phyloP scores from a whole-genome alignment of 2,888 invertebrate genomes.

The Drosophila barbarae region DNA sequence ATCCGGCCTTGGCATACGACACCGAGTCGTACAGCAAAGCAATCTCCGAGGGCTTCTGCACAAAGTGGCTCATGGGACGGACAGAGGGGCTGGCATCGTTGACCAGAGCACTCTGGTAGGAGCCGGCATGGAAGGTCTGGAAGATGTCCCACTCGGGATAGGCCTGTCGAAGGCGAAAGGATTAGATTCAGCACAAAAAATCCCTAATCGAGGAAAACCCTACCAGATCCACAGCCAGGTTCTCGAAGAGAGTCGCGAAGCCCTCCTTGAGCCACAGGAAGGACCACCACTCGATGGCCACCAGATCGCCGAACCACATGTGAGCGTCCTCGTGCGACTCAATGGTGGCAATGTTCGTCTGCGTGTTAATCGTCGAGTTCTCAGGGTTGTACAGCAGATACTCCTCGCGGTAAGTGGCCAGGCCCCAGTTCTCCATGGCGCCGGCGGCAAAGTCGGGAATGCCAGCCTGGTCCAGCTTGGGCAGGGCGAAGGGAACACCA shows the following conservation, averaged over 20 bases:
- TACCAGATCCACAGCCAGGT: slow-evolving; percentile 71
- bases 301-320: slow-evolving; percentile 90
- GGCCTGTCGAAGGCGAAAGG: slow-evolving; percentile 77
- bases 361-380: slow-evolving; percentile 69
- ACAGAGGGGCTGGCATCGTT: slow-evolving; percentile 87
- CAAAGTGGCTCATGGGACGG: slow-evolving; percentile 90
- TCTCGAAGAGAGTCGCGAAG: slow-evolving; percentile 80
- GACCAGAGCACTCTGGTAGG: slow-evolving; percentile 86
- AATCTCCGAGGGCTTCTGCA: slow-evolving; percentile 91
- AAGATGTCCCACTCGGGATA: slow-evolving; percentile 85
- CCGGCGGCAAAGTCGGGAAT: slow-evolving; percentile 91
- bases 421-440: slow-evolving; percentile 97
- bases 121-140: slow-evolving; percentile 87
- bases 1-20: slow-evolving; percentile 93
- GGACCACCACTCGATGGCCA: slow-evolving; percentile 86
- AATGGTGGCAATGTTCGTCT: slow-evolving; percentile 81
- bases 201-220: not conserved
- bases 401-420: slow-evolving; percentile 83
- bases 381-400: slow-evolving; percentile 72
- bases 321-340: slow-evolving; percentile 84
- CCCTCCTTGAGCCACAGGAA: slow-evolving; percentile 88
- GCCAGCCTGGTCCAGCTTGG: slow-evolving; percentile 93
- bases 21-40: slow-evolving; percentile 90
- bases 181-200: not conserved
- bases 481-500: slow-evolving; percentile 86